Evolutionary conservation across 2,797 vertebrate species (phyloP).

Genomic region (Labeo calbasu): DNA sequence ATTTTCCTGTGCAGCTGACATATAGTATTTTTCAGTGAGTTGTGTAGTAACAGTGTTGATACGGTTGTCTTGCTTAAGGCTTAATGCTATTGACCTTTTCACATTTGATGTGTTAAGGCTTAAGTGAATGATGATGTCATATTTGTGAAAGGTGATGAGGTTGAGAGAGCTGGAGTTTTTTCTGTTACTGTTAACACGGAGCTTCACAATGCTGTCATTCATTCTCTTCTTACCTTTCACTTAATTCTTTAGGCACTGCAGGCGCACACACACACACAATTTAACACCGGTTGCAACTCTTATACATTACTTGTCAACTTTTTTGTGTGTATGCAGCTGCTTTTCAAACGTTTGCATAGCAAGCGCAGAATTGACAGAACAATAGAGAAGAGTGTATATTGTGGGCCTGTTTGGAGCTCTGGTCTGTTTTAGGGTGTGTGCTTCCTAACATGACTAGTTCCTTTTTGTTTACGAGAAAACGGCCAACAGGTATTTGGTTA

Average conservation of each 20-base stretch:
- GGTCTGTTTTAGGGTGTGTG: conserved; percentile 30
- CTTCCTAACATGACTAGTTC: conserved; percentile 29
- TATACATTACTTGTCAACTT: conserved; percentile 23
- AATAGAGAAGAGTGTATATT: conserved; percentile 22
- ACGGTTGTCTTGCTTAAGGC: conserved; percentile 23
- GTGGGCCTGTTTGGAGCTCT: background rate
- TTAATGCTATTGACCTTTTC: conserved; percentile 34
- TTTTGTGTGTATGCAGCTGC: background rate
- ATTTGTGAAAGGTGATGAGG: conserved; percentile 42
- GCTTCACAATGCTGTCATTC: conserved; percentile 35
- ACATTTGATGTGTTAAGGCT: conserved; percentile 30
- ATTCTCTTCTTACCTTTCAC: conserved; percentile 35
- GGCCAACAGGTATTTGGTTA: conserved; percentile 1
- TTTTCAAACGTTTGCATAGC: conserved; percentile 13
- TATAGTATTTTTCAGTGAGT: background rate
- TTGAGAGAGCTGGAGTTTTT: conserved; percentile 32
- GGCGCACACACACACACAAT: conserved; percentile 4
- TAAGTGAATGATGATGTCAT: conserved; percentile 31
- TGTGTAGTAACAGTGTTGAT: conserved; percentile 2
- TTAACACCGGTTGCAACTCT: background rate
- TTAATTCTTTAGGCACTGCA: conserved; percentile 34
- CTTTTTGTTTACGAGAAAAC: conserved; percentile 17
- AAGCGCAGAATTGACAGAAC: background rate
- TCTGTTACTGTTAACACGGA: conserved; percentile 33
- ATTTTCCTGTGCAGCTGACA: background rate